Evolutionary conservation across 2,113 vertebrate genomes (phyloP).

Genomic region (Globicephala melas): DNA sequence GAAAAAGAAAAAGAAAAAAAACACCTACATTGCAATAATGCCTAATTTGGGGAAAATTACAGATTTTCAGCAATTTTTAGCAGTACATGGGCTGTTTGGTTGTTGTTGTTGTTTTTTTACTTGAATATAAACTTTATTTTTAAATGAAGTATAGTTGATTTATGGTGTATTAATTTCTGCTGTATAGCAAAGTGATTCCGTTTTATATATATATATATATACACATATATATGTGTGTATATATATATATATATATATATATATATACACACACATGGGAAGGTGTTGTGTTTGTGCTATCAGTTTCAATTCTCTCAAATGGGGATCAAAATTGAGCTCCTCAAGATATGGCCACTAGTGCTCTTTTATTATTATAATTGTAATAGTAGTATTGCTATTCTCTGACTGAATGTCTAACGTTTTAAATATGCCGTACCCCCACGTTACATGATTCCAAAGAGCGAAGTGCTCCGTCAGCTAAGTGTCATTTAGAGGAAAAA

Average conservation of each 20-base stretch:
- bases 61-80: neutral
- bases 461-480: neutral
- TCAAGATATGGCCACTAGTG: neutral
- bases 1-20: neutral
- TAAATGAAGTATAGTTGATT: neutral
- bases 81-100: neutral
- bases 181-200: neutral
- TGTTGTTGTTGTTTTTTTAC: neutral
- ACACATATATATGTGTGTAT: too few relatives aligned
- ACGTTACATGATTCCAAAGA: neutral
- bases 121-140: neutral
- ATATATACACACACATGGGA: accelerated
- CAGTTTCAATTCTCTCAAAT: neutral
- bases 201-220: neutral
- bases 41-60: neutral
- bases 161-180: neutral
- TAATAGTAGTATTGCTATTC: too few relatives aligned
- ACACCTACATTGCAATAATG: neutral
- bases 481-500: neutral
- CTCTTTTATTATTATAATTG: too few relatives aligned
- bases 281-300: neutral
- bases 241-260: too few relatives aligned
- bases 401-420: neutral
- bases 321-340: neutral
- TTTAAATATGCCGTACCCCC: neutral